Percentiles rank a stretch among this genome's conserved stretches.
phyloP scores from a whole-genome alignment of 1,140 invertebrate genomes.

The Ephestia elutella region DNA sequence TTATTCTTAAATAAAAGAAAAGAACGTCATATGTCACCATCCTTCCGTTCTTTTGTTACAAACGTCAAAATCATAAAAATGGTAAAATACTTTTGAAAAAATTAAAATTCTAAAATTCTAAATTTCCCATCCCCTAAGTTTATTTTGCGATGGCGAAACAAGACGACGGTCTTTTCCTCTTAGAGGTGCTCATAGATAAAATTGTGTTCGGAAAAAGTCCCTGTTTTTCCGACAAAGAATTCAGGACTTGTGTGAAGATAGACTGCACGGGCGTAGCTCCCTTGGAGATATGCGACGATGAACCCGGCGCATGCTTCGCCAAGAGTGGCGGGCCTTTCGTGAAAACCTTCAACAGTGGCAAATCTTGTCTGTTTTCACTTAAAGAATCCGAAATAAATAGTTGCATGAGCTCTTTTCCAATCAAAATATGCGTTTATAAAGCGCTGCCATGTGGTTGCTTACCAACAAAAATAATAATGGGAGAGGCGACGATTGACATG shows the following conservation, averaged over 20 bases:
- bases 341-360: constrained; percentile 71
- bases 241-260: constrained; percentile 71
- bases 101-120: constrained; percentile 37
- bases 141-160: constrained; percentile 61
- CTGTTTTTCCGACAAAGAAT: constrained; percentile 63
- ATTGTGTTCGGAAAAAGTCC: constrained; percentile 63
- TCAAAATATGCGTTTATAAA: constrained; percentile 51
- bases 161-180: constrained; percentile 73
- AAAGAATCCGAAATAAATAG: constrained; percentile 63
- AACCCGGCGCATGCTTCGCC: constrained; percentile 54
- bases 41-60: constrained; percentile 44
- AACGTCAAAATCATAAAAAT: constrained; percentile 53
- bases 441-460: constrained; percentile 58
- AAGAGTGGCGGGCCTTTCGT: constrained; percentile 48
- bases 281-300: constrained; percentile 74
- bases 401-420: constrained; percentile 57
- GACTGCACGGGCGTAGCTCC: constrained; percentile 71
- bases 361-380: constrained; percentile 74
- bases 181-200: constrained; percentile 75
- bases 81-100: constrained; percentile 32
- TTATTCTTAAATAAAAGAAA: background rate
- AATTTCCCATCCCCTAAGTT: constrained; percentile 47
- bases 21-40: background rate
- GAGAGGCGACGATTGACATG: constrained; percentile 61
- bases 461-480: constrained; percentile 59